phyloP scores from a whole-genome alignment of 2,797 vertebrate species.

The Enteromius anoplus region DNA sequence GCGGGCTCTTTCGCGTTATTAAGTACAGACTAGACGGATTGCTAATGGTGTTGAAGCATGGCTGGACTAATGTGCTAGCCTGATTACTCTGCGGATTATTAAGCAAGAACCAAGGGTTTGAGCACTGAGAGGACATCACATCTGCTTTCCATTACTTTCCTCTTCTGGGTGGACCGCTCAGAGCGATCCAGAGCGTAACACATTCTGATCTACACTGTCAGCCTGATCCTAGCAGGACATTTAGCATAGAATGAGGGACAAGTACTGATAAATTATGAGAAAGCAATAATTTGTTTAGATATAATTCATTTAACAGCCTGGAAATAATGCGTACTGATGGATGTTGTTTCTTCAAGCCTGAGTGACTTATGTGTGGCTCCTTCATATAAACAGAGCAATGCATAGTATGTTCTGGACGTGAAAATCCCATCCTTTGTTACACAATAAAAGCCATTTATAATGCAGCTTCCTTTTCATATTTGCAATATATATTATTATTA shows the following conservation, averaged over 20 bases:
- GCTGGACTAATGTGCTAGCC: slow-evolving; percentile 33
- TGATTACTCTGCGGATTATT: slow-evolving; percentile 31
- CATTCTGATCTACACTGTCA: slow-evolving; percentile 10
- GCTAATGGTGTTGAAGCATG: slow-evolving; percentile 19
- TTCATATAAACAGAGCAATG: neutral
- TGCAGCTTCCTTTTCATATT: too few relatives aligned
- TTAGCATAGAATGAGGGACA: neutral
- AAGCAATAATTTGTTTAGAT: neutral
- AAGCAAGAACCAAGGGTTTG: slow-evolving; percentile 26
- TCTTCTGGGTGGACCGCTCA: slow-evolving; percentile 26
- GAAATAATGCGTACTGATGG: neutral
- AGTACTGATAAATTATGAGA: neutral
- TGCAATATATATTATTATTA: too few relatives aligned
- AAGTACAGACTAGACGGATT: slow-evolving; percentile 29
- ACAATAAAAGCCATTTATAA: neutral
- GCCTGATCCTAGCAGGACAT: slow-evolving; percentile 2
- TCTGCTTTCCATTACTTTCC: slow-evolving; percentile 56
- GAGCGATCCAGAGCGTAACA: slow-evolving; percentile 19
- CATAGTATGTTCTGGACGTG: neutral
- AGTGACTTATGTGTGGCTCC: neutral
- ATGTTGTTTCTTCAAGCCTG: neutral
- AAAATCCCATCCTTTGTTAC: neutral
- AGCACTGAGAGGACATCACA: slow-evolving; percentile 34
- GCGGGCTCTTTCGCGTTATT: slow-evolving; percentile 20
- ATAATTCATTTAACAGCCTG: neutral